Evolutionary conservation across 2,888 invertebrate species (phyloP).

Genomic region (Noctuana brunneofusca): DNA sequence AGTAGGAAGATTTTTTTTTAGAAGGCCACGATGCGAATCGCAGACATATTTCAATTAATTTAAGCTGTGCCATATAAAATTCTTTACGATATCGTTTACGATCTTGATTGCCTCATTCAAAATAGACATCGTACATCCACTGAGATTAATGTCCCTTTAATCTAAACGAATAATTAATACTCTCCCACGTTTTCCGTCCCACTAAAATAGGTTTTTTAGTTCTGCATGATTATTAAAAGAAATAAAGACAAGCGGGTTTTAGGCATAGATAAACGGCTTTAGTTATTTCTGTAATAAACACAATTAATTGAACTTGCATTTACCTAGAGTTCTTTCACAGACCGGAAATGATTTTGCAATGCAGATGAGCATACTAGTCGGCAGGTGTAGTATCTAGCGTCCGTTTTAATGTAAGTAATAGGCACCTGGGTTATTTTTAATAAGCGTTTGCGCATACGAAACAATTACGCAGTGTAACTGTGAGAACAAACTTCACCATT

Average conservation of each 20-base stretch:
- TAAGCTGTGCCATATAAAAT: slow-evolving; percentile 31
- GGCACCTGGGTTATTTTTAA: slow-evolving; percentile 46
- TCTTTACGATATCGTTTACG: slow-evolving; percentile 33
- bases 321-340: slow-evolving; percentile 22
- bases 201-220: background rate
- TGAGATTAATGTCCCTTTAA: slow-evolving; percentile 21
- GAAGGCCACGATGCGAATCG: slow-evolving; percentile 27
- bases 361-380: slow-evolving; percentile 12
- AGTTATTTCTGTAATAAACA: background rate
- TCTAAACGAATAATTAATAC: slow-evolving; percentile 28
- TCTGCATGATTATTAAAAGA: background rate
- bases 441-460: slow-evolving; percentile 50
- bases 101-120: slow-evolving; percentile 33
- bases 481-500: slow-evolving; percentile 56
- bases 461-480: slow-evolving; percentile 56
- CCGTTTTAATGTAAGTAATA: slow-evolving; percentile 25
- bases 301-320: background rate
- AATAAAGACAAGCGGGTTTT: background rate
- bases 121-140: slow-evolving; percentile 18
- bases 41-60: slow-evolving; percentile 36
- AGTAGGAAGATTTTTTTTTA: slow-evolving; percentile 40
- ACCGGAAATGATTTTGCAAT: slow-evolving; percentile 29
- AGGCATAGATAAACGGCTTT: background rate
- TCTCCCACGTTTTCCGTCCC: slow-evolving; percentile 5
- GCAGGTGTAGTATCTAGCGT: slow-evolving; percentile 21